Percentiles rank a stretch among this genome's conserved stretches.
phyloP scores from a whole-genome alignment of 2,888 invertebrate species.

The Yponomeuta malinellus region DNA sequence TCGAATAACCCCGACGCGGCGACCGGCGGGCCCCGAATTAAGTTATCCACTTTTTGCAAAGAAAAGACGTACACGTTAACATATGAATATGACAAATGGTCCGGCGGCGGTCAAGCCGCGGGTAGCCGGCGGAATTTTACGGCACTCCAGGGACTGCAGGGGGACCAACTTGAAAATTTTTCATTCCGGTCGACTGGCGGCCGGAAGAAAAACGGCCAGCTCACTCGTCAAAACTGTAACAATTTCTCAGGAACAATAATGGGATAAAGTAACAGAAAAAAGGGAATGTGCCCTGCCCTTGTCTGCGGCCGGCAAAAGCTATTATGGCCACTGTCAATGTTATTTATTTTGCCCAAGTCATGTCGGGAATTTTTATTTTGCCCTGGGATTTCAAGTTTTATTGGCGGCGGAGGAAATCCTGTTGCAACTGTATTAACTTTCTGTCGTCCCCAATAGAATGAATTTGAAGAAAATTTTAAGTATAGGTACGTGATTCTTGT shows the following conservation, averaged over 20 bases:
- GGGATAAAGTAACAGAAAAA: constrained; percentile 46
- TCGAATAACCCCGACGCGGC: constrained; percentile 55
- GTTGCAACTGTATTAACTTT: constrained; percentile 29
- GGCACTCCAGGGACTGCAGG: constrained; percentile 64
- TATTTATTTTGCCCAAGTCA: constrained; percentile 67
- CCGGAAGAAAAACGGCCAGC: constrained; percentile 68
- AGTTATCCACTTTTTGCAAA: constrained; percentile 74
- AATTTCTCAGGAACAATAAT: constrained; percentile 76
- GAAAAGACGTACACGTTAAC: constrained; percentile 74
- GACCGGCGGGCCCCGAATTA: constrained; percentile 53
- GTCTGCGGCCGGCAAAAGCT: constrained; percentile 53
- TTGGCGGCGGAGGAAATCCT: constrained; percentile 43
- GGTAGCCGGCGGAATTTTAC: constrained; percentile 67
- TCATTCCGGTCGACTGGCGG: constrained; percentile 63
- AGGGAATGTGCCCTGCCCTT: constrained; percentile 32
- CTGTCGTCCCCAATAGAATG: neutral
- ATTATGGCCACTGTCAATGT: constrained; percentile 71
- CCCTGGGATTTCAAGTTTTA: constrained; percentile 70
- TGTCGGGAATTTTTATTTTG: constrained; percentile 69
- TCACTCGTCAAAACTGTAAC: constrained; percentile 75
- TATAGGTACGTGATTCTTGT: neutral
- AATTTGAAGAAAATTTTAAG: neutral
- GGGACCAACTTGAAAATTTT: constrained; percentile 74
- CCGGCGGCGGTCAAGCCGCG: constrained; percentile 58
- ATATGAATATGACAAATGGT: constrained; percentile 78